A percentile compares a stretch with the other conserved stretches of the same genome.
These are phyloP conservation scores for Allygus modestus DNA, from an alignment of 2,888 invertebrate genomes.

Conservation along the genomic window DNA sequence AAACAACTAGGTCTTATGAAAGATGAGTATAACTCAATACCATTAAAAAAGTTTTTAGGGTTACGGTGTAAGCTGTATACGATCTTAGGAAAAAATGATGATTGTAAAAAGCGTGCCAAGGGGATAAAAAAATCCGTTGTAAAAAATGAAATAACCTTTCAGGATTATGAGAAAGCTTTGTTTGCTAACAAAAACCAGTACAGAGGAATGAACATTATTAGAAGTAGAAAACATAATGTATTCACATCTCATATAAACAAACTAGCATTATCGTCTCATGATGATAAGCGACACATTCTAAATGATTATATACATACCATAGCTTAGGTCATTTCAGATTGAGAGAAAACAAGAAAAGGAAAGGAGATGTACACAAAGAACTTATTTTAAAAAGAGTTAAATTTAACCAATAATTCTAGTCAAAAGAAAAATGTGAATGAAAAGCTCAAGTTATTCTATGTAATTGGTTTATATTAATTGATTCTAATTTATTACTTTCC, in stretches of 20 bases:
- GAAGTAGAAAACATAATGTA: not conserved
- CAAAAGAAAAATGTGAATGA: no score
- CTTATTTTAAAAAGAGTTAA: not conserved
- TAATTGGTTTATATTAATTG: no score
- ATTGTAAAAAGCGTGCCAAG: not conserved
- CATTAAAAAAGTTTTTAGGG: not conserved
- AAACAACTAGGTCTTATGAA: not conserved
- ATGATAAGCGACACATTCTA: constrained; percentile 4
- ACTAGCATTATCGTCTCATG: not conserved
- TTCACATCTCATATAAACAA: not conserved
- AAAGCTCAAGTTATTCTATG: no score
- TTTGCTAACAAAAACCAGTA: not conserved
- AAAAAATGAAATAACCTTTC: not conserved
- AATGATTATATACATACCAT: constrained; percentile 1
- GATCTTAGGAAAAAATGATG: not conserved
- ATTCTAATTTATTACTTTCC: no score
- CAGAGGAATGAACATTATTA: not conserved
- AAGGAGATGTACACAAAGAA: not conserved
- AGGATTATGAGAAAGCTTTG: not conserved
- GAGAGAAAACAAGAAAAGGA: not conserved
- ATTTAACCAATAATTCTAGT: not conserved
- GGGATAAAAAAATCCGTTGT: not conserved
- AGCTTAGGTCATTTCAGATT: not conserved
- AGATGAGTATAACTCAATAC: not conserved
- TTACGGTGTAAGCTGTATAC: not conserved